phyloP scores from a whole-genome alignment of 2,113 vertebrate genomes.

The Pseudopodoces humilis region DNA sequence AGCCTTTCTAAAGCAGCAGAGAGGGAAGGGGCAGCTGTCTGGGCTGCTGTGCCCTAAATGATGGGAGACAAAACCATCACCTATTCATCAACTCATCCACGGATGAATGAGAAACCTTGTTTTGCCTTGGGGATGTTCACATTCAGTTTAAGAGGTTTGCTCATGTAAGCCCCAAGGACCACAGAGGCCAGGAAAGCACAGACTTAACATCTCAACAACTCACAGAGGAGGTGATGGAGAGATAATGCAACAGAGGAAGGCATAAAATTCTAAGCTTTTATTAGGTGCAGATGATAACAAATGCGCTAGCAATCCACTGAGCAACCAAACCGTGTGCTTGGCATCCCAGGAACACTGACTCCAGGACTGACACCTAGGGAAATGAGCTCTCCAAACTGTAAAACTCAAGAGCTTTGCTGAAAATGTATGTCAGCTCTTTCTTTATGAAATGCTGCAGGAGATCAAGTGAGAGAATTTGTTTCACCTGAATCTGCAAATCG shows the following conservation, averaged over 20 bases:
- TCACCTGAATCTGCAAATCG: conserved; percentile 7
- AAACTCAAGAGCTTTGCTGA: conserved; percentile 13
- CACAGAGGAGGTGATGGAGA: not conserved
- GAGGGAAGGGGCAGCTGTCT: not conserved
- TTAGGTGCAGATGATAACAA: not conserved
- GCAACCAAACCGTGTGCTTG: not conserved
- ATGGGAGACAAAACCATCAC: not conserved
- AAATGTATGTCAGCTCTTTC: not conserved
- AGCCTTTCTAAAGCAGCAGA: not conserved
- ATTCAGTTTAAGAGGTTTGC: not conserved
- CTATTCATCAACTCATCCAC: too few relatives aligned
- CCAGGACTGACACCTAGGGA: not conserved
- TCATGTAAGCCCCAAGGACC: not conserved
- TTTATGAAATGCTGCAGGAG: not conserved
- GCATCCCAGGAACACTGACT: conserved; percentile 11
- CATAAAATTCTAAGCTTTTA: not conserved
- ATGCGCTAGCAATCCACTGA: fast-evolving
- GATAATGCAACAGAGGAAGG: not conserved
- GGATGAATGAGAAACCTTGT: not conserved
- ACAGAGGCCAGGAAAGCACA: not conserved
- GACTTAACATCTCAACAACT: conserved; percentile 6
- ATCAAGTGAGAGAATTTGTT: not conserved
- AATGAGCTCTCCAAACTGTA: not conserved
- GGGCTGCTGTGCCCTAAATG: not conserved
- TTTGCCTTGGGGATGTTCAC: not conserved